A percentile compares a stretch with the other conserved stretches of the same genome.
Conservation (phyloP, 2,888 invertebrate genomes). For the Eupithecia abbreviata region DNA sequence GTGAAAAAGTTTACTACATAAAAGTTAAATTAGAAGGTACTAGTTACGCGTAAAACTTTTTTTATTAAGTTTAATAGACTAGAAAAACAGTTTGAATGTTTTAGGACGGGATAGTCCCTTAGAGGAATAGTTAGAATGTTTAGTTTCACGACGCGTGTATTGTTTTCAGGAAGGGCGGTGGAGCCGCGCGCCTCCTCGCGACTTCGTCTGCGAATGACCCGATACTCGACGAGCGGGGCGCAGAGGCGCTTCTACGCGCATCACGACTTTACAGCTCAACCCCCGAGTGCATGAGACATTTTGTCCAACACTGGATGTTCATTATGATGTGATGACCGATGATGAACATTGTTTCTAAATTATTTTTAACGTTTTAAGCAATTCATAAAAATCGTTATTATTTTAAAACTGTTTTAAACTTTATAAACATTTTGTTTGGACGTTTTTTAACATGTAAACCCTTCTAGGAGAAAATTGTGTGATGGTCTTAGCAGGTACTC, state of each 20-base stretch:
- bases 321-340: constrained; percentile 36
- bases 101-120: not conserved
- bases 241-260: constrained; percentile 48
- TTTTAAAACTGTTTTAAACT: too few relatives aligned
- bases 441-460: too few relatives aligned
- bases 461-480: too few relatives aligned
- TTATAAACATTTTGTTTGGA: too few relatives aligned
- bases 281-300: constrained; percentile 43
- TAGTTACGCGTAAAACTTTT: not conserved
- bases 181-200: constrained; percentile 64
- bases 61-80: not conserved
- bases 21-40: not conserved
- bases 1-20: not conserved
- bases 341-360: too few relatives aligned
- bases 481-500: too few relatives aligned
- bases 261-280: constrained; percentile 21
- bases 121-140: constrained; percentile 22
- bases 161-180: constrained; percentile 61
- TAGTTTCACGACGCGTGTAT: constrained; percentile 53
- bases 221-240: constrained; percentile 25
- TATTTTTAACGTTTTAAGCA: too few relatives aligned
- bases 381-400: too few relatives aligned
- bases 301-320: constrained; percentile 51
- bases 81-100: not conserved
- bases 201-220: constrained; percentile 67